Base-by-base conservation (phyloP, 2,797 vertebrate genomes). In the Lycodopsis pacificus region DNA sequence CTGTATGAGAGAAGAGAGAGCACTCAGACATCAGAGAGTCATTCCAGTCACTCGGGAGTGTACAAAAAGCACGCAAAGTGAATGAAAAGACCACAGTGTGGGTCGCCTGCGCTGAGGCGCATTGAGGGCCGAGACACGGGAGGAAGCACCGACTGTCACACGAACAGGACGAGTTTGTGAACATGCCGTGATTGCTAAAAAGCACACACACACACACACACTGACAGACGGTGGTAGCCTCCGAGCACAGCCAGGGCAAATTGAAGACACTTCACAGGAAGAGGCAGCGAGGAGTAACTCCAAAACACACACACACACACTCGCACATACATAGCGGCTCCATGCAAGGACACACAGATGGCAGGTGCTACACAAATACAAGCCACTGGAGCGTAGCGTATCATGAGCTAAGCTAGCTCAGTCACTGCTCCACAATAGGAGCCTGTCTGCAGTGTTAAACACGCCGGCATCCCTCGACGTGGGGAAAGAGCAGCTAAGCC, bases 261-360 rank as follows among this genome's bases (percentile, higher is more conserved):
- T 63, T 84, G 87, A 90, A 89, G 79, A 80, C 67, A 72, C 89
- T 84, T 82, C 82, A 88, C 76, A 85, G 79, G 67, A 86, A 79
- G 74, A 42, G 78, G 77, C 71, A 48, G 80, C 30, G n/a, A 71
- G 70, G 38, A 81, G 51, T 51, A 65, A 81, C 76, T 77, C 79
- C 25, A 22, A 71, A 61, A 79, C 79, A 77, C 79, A 81, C 79
- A 77, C 77, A 78, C 79, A 77, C 78, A 53, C 62, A 76, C 76
- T 65, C 32, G 12, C 51, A 54, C 51, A 54, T 14, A 83, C 76
- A 71, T 22, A 68, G n/a, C 36, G 76, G 73, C 61, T 76, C 66
- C 57, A 74, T 80, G 89, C 83, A 90, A 91, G 83, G 91, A 89
- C 90, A 81, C 87, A 68, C 91, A 94, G 92, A 94, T 93, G 92